Evolutionary conservation across 2,888 invertebrate genomes (phyloP).

Genomic region (Thecocarcelia acutangulata): DNA sequence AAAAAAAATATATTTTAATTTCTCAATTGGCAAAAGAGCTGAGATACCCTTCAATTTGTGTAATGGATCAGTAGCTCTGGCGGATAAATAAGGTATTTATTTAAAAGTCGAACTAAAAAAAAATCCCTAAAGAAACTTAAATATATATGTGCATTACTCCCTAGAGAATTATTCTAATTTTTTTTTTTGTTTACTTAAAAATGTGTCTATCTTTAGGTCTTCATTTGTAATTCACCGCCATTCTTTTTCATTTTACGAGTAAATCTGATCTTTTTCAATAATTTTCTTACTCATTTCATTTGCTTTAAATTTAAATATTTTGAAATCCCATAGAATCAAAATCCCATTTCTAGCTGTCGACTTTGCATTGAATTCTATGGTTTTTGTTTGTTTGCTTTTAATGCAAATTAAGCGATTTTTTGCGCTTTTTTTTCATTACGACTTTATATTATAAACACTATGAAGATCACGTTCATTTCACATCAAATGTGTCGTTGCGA

Average conservation of each 20-base stretch:
- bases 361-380: constrained; percentile 7
- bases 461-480: constrained; percentile 65
- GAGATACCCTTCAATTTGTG: too few relatives aligned
- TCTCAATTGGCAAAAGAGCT: too few relatives aligned
- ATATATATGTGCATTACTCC: too few relatives aligned
- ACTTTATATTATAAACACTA: constrained; percentile 20
- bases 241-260: not conserved
- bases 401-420: constrained; percentile 55
- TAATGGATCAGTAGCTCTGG: too few relatives aligned
- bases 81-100: too few relatives aligned
- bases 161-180: too few relatives aligned
- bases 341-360: not conserved
- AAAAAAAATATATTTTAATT: too few relatives aligned
- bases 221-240: too few relatives aligned
- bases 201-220: too few relatives aligned
- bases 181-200: too few relatives aligned
- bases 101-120: too few relatives aligned
- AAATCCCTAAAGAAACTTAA: too few relatives aligned
- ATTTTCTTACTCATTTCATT: constrained; percentile 40
- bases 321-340: constrained; percentile 10
- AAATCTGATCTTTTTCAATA: not conserved
- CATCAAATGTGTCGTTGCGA: constrained; percentile 63
- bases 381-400: constrained; percentile 47
- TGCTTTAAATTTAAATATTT: constrained; percentile 7
- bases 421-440: constrained; percentile 32